Evolutionary conservation across 2,113 vertebrate genomes (phyloP), one percentile per base, ranked within the genome.

Genomic region (Mesoclemmys tuberculata): DNA sequence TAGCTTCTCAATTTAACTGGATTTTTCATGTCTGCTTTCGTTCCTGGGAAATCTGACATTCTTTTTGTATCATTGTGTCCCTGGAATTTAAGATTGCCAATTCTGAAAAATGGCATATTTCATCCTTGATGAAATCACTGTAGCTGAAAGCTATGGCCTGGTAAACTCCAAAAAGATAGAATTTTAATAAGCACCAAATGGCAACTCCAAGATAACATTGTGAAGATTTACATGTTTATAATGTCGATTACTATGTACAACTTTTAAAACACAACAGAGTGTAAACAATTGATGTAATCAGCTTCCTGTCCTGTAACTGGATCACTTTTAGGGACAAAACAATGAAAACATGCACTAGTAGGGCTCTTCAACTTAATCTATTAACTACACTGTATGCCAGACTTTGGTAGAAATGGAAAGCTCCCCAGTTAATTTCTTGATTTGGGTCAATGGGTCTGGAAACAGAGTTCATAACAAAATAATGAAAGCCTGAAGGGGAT

Each of bases 181-280:
- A 94, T 96, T 96, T 97, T 95, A 97, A 96, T 95, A 91, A 93
- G 93, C 49, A 61, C 48, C 6, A 21, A 97, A 93, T 54, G 71
- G 48, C 75, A 88, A 75, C 61, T 89, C 87, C 82, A 38, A 83
- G 93, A 89, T 58, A 94, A 95, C 64, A 71, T 61, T 93, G 80
- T 95, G 84, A 93, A 92, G 61, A 97, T 95, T 92, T 96, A 88
- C 92, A 89, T 98, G 96, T 96, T 98, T 97, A 95, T 83, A 95
- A 82, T 93, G 88, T 93, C 82, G 68, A 88, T 95, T 94, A 91
- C 51, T 81, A 94, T 88, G 49, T 78, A 85, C 49, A 92, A 86
- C 95, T 95, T 96, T 95, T 89, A 83, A 96, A 97, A 94, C 54
- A 96, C 94, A 96, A 54, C 44, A 68, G 35, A 90, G 82, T 96